Conservation (phyloP, 2,888 invertebrate genomes). For the Furcula furcula region DNA sequence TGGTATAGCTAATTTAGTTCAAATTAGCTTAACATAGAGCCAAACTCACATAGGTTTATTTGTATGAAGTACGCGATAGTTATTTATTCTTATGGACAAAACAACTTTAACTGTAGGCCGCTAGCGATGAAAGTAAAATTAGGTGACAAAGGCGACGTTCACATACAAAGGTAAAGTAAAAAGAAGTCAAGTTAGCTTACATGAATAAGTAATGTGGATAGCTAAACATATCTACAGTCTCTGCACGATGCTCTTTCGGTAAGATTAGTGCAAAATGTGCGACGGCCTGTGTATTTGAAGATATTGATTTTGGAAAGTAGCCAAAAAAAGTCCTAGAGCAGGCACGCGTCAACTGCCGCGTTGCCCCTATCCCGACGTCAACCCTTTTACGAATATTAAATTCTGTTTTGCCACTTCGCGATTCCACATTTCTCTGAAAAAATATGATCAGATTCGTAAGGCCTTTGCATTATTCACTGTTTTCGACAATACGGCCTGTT, state of each 20-base stretch:
- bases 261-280: constrained; percentile 76
- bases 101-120: neutral
- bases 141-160: neutral
- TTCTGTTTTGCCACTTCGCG: constrained; percentile 81
- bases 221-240: constrained; percentile 13
- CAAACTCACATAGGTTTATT: no score
- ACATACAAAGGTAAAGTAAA: neutral
- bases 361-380: constrained; percentile 74
- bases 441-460: constrained; percentile 67
- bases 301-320: constrained; percentile 80
- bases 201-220: constrained; percentile 9
- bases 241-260: constrained; percentile 50
- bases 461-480: constrained; percentile 68
- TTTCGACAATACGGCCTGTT: constrained; percentile 45
- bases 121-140: neutral
- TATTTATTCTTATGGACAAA: constrained; percentile 4
- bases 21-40: no score
- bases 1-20: no score
- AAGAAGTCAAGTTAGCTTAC: constrained; percentile 1
- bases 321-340: constrained; percentile 77
- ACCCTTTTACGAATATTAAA: constrained; percentile 82
- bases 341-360: constrained; percentile 78
- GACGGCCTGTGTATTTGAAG: constrained; percentile 73
- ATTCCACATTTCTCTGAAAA: constrained; percentile 72
- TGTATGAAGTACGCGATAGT: constrained; percentile 18